Base-by-base conservation (phyloP, 2,888 invertebrate species). In the Drosophila paranaensis region DNA sequence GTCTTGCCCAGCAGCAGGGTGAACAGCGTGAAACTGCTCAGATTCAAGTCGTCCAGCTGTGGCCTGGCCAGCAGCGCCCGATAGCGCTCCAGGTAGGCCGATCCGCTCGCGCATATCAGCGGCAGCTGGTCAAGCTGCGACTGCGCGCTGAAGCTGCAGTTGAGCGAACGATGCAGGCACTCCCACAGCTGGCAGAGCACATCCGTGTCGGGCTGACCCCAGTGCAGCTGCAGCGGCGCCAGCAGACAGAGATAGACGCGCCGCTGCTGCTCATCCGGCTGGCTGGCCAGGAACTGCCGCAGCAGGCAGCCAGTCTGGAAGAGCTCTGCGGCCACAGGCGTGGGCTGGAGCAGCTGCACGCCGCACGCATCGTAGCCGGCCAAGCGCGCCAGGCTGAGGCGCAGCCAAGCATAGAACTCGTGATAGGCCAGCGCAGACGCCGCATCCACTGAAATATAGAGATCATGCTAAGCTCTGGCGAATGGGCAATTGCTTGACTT, bases 111-210 rank as follows among this genome's bases (percentile, higher is more conserved):
- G 16, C 84, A 88, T 9, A 91, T 77, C 3, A 93, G 81, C 2
- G 93, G 93, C 57, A 94, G 92, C 86, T 93, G 93, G 55, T 93
- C 93, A 53, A 94, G 89, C 0, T 94, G 92, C 14, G 93, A 89
- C 0, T 94, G 92, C n/a, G 93, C 92, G 14, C 93, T 82, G 81
- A 94, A 95, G 3, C 93, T 93, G 40, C 93, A 93, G 82, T 95
- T 94, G 6, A 95, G 91, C 83, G 93, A 93, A 62, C 94, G 94
- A 80, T 95, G 94, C 80, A 94, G 94, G 83, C 94, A 94, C 78
- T 95, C 95, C 94, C 95, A 95, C 3, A 95, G 88, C 46, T 93
- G 88, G 53, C 94, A 92, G 67, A 94, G 93, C 11, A 93, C 93
- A 74, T 93, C 93, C 11, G 71, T 56, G 11, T 83, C 81, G 11